Conservation (phyloP, 2,113 vertebrate species). For the Falcunculus frontatus region DNA sequence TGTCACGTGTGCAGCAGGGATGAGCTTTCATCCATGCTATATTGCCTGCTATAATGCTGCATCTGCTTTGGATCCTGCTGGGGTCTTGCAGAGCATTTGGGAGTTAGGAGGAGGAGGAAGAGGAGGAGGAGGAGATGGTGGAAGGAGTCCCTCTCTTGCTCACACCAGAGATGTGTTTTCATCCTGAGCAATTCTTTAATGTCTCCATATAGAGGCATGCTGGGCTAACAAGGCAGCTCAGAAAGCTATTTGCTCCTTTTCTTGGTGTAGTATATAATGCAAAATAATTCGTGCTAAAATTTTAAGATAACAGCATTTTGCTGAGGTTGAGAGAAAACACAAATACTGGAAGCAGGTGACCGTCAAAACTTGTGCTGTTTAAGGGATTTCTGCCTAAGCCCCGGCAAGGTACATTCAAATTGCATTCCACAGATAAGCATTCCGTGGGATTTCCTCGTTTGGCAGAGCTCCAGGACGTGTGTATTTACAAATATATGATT, state of each 20-base stretch:
- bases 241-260: background rate
- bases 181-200: background rate
- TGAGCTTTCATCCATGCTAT: accelerated
- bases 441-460: no score
- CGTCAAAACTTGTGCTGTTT: no score
- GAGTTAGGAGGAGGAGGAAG: background rate
- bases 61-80: background rate
- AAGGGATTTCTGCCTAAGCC: no score
- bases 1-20: background rate
- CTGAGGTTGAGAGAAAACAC: no score
- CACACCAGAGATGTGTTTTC: background rate
- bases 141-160: background rate
- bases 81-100: background rate
- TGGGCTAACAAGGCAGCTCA: background rate
- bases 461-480: no score
- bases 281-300: no score
- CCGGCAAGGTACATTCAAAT: no score
- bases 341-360: no score
- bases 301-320: no score
- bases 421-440: no score
- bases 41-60: background rate
- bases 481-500: no score
- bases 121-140: background rate
- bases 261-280: no score
- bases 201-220: background rate